Evolutionary conservation across 2,888 invertebrate species (phyloP), one percentile per base, ranked within the genome.

Genomic region (Camptogramma bilineatum): DNA sequence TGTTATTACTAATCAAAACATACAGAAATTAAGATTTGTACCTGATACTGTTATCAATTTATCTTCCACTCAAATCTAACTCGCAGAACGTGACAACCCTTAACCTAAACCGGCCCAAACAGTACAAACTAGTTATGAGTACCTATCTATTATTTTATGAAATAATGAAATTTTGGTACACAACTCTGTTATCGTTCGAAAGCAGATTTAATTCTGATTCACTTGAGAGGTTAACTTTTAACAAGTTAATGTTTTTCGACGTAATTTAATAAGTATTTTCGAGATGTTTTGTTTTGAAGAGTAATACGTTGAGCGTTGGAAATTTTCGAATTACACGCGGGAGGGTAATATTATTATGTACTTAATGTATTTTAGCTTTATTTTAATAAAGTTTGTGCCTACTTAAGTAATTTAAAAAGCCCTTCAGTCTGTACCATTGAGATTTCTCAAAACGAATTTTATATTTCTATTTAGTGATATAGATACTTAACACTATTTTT

Each of bases 81-180:
- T 28, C 28, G 16, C 53, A 13, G 24, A 55, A 55, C 64, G 55
- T 56, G 64, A 56, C 47, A 60, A 52, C 64, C 58, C 63, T 59
- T 39, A 53, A 57, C 34, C 31, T 50, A 18, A 54, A 44, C 48
- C 19, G 34, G 54, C 16, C 10, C 52, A 16, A 51, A 58, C 62
- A 17, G 57, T 66, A 54, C 54, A 57, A 66, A 66, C 65, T 66
- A 66, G 58, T 62, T 62, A 55, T 13, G 50, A 71, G 65, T 65
- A 21, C n/a, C n/a, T n/a, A 54, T 46, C 62, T 52, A 62, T 62
- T 63, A 63, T 67, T 62, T 58, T 64, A 62, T 51, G 61, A 68
- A 66, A 62, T 69, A 70, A 72, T 59, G 62, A 64, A 66, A 67
- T 70, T 67, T 51, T 24, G n/a, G n/a, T n/a, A n/a, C 56, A 58